phyloP scores from a whole-genome alignment of 2,888 invertebrate genomes.

The Sipunculus nudus region DNA sequence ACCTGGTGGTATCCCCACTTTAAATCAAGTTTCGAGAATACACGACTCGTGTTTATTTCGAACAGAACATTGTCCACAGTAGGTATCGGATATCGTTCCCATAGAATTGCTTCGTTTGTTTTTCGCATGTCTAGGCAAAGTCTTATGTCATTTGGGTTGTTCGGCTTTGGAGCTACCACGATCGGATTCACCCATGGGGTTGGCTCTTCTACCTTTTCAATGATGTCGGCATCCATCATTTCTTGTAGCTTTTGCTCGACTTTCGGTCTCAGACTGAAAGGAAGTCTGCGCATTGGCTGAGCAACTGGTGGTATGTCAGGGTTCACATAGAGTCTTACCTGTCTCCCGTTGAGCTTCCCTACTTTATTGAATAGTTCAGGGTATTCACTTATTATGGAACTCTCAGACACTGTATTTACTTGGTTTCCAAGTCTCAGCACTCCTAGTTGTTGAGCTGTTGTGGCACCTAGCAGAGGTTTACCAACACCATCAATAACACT shows the following conservation, averaged over 20 bases:
- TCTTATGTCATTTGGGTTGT: slow-evolving; percentile 30
- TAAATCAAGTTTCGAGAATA: slow-evolving; percentile 18
- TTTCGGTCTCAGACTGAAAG: slow-evolving; percentile 2
- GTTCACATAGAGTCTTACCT: slow-evolving; percentile 3
- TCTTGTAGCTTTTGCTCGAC: slow-evolving; percentile 6
- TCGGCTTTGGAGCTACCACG: slow-evolving; percentile 13
- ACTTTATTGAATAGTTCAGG: slow-evolving; percentile 3
- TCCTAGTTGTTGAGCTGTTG: too few relatives aligned
- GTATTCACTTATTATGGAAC: too few relatives aligned
- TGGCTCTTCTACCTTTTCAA: slow-evolving; percentile 11
- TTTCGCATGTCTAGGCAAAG: slow-evolving; percentile 38
- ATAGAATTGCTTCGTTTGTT: slow-evolving; percentile 31
- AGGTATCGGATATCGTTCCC: slow-evolving; percentile 27
- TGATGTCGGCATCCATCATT: slow-evolving; percentile 8
- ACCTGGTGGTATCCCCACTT: slow-evolving; percentile 19
- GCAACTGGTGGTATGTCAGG: slow-evolving; percentile 1
- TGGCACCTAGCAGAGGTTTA: too few relatives aligned
- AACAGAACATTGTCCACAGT: slow-evolving; percentile 20
- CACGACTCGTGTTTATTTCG: slow-evolving; percentile 2
- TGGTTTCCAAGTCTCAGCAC: too few relatives aligned
- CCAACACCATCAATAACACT: too few relatives aligned
- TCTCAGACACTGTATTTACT: too few relatives aligned
- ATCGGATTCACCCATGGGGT: slow-evolving; percentile 21
- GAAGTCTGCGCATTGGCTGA: neutral
- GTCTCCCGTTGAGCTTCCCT: slow-evolving; percentile 10